A percentile compares a stretch with the other conserved stretches of the same genome.
Conservation (phyloP, 2,797 vertebrate species). For the Sebastes diaconus region DNA sequence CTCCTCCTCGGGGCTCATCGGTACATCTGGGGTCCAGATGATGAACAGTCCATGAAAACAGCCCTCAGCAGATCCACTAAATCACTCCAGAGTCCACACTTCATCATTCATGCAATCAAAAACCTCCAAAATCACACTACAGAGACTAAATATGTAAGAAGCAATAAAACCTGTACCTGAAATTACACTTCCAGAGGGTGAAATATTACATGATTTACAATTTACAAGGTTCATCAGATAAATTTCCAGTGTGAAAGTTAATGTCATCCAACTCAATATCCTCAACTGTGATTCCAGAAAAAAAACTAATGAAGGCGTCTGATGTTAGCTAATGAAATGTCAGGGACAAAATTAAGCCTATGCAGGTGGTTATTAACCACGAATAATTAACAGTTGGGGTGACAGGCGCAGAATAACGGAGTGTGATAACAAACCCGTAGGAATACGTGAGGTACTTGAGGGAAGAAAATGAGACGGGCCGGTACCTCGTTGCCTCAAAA, state of each 20-base stretch:
- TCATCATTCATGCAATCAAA: not conserved
- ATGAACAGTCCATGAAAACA: not conserved
- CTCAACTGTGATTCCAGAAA: slow-evolving; percentile 29
- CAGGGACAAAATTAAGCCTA: slow-evolving; percentile 36
- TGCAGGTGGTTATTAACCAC: slow-evolving; percentile 59
- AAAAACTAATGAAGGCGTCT: slow-evolving; percentile 43
- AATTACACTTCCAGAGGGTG: slow-evolving; percentile 2
- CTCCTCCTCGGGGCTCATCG: not conserved
- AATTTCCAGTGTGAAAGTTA: not conserved
- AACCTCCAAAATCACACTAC: not conserved
- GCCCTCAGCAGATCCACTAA: not conserved
- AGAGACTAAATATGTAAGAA: not conserved
- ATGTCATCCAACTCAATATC: slow-evolving; percentile 42
- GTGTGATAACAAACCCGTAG: slow-evolving; percentile 43
- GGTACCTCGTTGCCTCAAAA: not conserved
- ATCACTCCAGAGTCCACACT: not conserved
- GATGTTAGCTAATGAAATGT: slow-evolving; percentile 62
- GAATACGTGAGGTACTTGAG: not conserved
- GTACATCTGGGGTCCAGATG: slow-evolving; percentile 34
- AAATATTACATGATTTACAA: slow-evolving; percentile 28
- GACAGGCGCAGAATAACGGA: slow-evolving; percentile 48
- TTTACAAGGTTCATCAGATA: slow-evolving; percentile 34
- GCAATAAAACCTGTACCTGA: not conserved
- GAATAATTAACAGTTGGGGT: slow-evolving; percentile 55
- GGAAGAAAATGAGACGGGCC: slow-evolving; percentile 19